These are phyloP conservation scores for Steinernema khuongi DNA, from an alignment of 1,140 invertebrate species.

Conservation along the genomic window DNA sequence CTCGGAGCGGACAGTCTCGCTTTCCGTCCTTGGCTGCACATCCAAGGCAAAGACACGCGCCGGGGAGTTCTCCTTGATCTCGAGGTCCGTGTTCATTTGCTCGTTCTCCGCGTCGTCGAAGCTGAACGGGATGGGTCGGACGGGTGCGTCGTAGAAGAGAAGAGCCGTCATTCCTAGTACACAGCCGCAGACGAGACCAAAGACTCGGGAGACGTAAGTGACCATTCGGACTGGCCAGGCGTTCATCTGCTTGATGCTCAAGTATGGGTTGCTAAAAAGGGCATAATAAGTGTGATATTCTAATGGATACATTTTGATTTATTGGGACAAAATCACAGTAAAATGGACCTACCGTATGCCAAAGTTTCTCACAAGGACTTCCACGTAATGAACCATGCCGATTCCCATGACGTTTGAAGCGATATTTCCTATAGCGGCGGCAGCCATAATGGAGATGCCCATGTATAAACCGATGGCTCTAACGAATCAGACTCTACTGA, in stretches of 20 bases:
- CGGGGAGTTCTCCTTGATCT: neutral
- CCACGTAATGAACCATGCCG: slow-evolving; percentile 84
- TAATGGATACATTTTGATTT: neutral
- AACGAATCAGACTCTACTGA: neutral
- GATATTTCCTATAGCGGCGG: slow-evolving; percentile 65
- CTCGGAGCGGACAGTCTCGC: neutral
- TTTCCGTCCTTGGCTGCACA: neutral
- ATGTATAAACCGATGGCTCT: slow-evolving; percentile 26
- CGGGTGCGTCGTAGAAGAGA: slow-evolving; percentile 64
- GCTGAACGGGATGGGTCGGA: slow-evolving; percentile 12
- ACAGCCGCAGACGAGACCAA: slow-evolving; percentile 88
- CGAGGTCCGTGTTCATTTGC: slow-evolving; percentile 21
- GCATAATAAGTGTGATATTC: neutral
- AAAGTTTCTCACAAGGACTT: slow-evolving; percentile 71
- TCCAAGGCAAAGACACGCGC: neutral
- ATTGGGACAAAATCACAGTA: neutral
- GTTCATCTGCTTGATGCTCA: slow-evolving; percentile 77
- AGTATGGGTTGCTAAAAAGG: slow-evolving; percentile 63
- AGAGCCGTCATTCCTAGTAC: slow-evolving; percentile 83
- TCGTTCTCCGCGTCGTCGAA: slow-evolving; percentile 25
- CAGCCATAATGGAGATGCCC: slow-evolving; percentile 45
- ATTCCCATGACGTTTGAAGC: slow-evolving; percentile 87
- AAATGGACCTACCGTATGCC: slow-evolving; percentile 68
- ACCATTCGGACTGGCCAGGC: slow-evolving; percentile 64
- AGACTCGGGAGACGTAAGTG: slow-evolving; percentile 60